Base-by-base conservation (phyloP, 2,797 vertebrate genomes). In the Pangasius djambal region DNA sequence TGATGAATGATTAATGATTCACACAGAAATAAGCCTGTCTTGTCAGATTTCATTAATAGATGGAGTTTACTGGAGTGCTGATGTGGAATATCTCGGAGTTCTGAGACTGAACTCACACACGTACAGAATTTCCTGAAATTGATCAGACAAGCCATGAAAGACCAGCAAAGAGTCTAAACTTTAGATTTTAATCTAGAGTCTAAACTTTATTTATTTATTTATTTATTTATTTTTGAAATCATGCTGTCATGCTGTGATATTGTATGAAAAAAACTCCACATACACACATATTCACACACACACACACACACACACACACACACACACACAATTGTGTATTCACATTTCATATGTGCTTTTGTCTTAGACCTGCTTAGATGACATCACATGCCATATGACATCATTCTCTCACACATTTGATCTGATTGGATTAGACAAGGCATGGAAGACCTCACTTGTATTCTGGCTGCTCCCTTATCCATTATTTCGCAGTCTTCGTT, bases 341-440 rank as follows among this genome's bases (percentile, higher is more conserved):
- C 55, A 61, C 20, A 25, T n/a, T 61, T 40, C 20, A 40, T 15
- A 25, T 28, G 31, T 6, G 12, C 79, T 61, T 82, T 82, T 82
- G 79, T 40, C 85, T 44, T 57, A 5, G 70, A 37, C 52, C 57
- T 83, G 3, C 7, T 37, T n/a, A 77, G 40, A 85, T 88, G 70
- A 88, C 72, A 78, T 85, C 87, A 85, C 72, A 65, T 22, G 13
- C 69, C 9, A 34, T 50, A 85, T 85, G 87, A 88, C 82, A 78
- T 84, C 87, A 77, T 67, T 77, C 81, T 55, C 69, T 75, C 55
- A 77, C 37, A 84, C n/a, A 65, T 67, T 34, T 77, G 87, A 88
- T 85, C 44, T 84, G 82, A 88, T 77, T 85, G 87, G 82, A 84
- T 85, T 63, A 77, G 87, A 88, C 81, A 74, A 22, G 59, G 31